A percentile compares a stretch with the other conserved stretches of the same genome.
phyloP scores from a whole-genome alignment of 2,113 vertebrate species.

The Trogon surrucura region DNA sequence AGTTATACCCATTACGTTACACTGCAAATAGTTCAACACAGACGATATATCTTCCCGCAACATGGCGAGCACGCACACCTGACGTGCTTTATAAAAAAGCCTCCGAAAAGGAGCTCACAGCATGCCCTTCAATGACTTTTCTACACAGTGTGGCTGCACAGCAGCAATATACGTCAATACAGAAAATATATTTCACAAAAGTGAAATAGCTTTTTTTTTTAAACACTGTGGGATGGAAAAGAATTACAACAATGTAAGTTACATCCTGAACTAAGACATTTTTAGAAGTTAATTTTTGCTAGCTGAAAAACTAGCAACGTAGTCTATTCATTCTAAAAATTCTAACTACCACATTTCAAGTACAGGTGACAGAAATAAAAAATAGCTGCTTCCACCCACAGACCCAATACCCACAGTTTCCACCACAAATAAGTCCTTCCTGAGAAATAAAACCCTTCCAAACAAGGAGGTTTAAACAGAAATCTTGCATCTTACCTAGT shows the following conservation, averaged over 20 bases:
- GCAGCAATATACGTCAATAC: not conserved
- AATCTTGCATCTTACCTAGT: slow-evolving; percentile 34
- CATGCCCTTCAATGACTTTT: not conserved
- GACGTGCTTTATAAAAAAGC: not conserved
- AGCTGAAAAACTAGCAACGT: not conserved
- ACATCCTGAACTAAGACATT: not conserved
- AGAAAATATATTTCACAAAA: not conserved
- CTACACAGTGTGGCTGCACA: not conserved
- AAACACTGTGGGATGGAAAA: not conserved
- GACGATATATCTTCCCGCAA: not conserved
- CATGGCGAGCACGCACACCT: not conserved
- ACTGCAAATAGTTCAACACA: not conserved
- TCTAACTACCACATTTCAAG: not conserved
- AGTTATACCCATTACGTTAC: not conserved
- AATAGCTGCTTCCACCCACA: not conserved
- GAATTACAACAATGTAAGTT: not conserved
- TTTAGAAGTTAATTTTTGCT: not conserved
- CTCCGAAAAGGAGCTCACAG: not conserved
- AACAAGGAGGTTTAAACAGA: not conserved
- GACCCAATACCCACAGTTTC: not conserved
- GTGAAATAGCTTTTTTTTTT: not conserved
- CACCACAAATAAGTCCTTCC: not conserved
- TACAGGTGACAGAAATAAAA: not conserved
- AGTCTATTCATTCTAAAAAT: too few relatives aligned
- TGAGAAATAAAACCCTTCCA: not conserved